These are phyloP conservation scores for Vanessa atalanta DNA, from an alignment of 1,140 invertebrate genomes.

Conservation along the genomic window DNA sequence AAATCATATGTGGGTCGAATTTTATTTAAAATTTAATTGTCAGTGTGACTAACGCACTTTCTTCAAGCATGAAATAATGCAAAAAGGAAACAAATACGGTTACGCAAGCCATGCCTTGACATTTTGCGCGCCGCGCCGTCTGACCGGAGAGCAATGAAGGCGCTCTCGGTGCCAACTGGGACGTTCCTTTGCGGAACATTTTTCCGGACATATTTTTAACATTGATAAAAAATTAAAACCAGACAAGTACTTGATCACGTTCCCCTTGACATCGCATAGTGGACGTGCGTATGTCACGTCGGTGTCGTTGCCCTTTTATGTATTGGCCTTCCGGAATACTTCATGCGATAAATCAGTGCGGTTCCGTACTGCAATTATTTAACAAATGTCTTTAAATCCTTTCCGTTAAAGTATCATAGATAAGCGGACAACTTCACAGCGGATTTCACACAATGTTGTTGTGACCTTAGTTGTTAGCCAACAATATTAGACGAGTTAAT, in stretches of 20 bases:
- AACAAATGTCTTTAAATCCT: background rate
- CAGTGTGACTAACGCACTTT: slow-evolving; percentile 49
- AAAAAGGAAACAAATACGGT: slow-evolving; percentile 30
- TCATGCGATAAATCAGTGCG: slow-evolving; percentile 38
- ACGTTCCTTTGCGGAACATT: slow-evolving; percentile 29
- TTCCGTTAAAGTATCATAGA: background rate
- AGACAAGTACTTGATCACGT: slow-evolving; percentile 52
- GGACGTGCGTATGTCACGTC: slow-evolving; percentile 43
- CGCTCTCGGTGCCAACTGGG: slow-evolving; percentile 48
- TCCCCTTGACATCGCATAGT: slow-evolving; percentile 57
- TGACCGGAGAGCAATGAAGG: slow-evolving; percentile 40
- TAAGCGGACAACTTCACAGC: background rate
- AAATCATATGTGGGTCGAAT: background rate
- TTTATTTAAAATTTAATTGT: slow-evolving; percentile 42
- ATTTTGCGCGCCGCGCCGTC: slow-evolving; percentile 70
- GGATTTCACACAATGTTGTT: background rate
- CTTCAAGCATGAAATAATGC: slow-evolving; percentile 37
- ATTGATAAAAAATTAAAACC: slow-evolving; percentile 34
- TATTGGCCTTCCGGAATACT: slow-evolving; percentile 50
- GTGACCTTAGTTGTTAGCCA: background rate
- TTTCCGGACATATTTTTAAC: slow-evolving; percentile 30
- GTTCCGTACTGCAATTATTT: slow-evolving; percentile 40
- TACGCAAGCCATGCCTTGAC: slow-evolving; percentile 51
- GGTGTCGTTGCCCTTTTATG: slow-evolving; percentile 60
- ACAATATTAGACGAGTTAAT: background rate